A percentile compares a stretch with the other conserved stretches of the same genome.
These are phyloP conservation scores for Ctenopoma multispine DNA, from an alignment of 2,797 vertebrate species.

Conservation along the genomic window DNA sequence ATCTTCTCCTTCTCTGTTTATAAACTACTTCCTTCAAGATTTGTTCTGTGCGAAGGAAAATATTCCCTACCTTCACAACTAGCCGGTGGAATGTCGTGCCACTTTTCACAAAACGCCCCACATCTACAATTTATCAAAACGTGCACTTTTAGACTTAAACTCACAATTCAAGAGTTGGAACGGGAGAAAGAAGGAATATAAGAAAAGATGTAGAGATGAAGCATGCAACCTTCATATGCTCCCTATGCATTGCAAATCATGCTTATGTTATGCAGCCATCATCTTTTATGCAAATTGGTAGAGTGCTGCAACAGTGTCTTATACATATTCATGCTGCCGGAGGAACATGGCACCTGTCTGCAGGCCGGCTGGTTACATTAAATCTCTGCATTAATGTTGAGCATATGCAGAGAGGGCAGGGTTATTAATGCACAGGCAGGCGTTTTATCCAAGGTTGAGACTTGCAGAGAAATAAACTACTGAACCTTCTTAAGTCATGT, in stretches of 20 bases:
- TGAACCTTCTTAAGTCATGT: no score
- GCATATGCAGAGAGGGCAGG: constrained; percentile 59
- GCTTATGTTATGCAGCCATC: constrained; percentile 65
- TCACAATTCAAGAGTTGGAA: constrained; percentile 11
- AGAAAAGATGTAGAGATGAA: constrained; percentile 24
- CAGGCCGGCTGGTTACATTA: constrained; percentile 50
- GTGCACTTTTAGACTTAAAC: constrained; percentile 22
- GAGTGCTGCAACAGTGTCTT: constrained; percentile 66
- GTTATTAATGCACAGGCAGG: constrained; percentile 64
- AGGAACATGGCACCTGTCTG: constrained; percentile 72
- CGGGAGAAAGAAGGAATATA: background rate
- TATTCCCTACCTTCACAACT: constrained; percentile 10
- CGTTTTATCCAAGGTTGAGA: constrained; percentile 37
- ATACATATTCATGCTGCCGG: constrained; percentile 74
- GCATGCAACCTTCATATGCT: constrained; percentile 65
- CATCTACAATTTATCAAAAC: constrained; percentile 25
- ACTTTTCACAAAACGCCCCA: constrained; percentile 19
- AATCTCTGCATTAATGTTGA: constrained; percentile 65
- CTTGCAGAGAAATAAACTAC: constrained; percentile 33
- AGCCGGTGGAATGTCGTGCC: constrained; percentile 15
- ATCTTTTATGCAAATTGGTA: constrained; percentile 79
- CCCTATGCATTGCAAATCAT: constrained; percentile 76
- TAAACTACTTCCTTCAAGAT: constrained; percentile 54
- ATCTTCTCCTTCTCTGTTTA: constrained; percentile 68
- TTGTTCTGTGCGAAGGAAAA: constrained; percentile 12